Conservation (phyloP, 2,113 vertebrate species). For the Cromileptes altivelis region DNA sequence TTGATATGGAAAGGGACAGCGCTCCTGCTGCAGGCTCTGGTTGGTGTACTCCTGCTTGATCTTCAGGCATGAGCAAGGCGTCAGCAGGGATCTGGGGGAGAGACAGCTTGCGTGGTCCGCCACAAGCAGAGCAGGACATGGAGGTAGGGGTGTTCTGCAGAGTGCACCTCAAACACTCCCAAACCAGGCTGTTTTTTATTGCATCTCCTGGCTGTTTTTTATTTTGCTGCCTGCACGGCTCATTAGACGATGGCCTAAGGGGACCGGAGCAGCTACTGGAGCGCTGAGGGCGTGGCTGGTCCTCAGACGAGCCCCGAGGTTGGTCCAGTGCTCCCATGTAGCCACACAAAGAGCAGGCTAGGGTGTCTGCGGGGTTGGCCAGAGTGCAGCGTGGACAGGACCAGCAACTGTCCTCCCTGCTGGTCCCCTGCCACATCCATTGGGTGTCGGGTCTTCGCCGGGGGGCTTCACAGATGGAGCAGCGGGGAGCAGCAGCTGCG, state of each 20-base stretch:
- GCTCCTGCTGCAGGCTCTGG: slow-evolving; percentile 7
- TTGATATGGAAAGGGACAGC: slow-evolving; percentile 24
- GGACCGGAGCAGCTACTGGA: slow-evolving; percentile 78
- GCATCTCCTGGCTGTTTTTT: neutral
- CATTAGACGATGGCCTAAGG: slow-evolving; percentile 44
- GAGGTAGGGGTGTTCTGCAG: slow-evolving; percentile 89
- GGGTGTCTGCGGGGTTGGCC: slow-evolving; percentile 84
- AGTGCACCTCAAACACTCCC: slow-evolving; percentile 91
- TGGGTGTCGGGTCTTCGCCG: slow-evolving; percentile 86
- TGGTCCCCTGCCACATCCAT: slow-evolving; percentile 84
- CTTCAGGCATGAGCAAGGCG: slow-evolving; percentile 82
- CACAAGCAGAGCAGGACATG: slow-evolving; percentile 90
- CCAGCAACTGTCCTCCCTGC: slow-evolving; percentile 85
- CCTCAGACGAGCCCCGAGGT: fast-evolving
- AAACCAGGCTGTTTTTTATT: slow-evolving; percentile 59
- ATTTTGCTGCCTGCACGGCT: slow-evolving; percentile 16
- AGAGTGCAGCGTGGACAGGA: slow-evolving; percentile 90
- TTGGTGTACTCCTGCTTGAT: neutral
- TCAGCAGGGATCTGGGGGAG: slow-evolving; percentile 91
- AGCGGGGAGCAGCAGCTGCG: slow-evolving; percentile 87
- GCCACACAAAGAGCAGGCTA: slow-evolving; percentile 87
- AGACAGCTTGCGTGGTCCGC: slow-evolving; percentile 90
- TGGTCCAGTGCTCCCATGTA: slow-evolving; percentile 37
- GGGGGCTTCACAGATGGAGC: slow-evolving; percentile 91
- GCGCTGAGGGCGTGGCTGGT: slow-evolving; percentile 50